Base-by-base conservation (phyloP, 2,113 vertebrate species). In the Sterna hirundo region DNA sequence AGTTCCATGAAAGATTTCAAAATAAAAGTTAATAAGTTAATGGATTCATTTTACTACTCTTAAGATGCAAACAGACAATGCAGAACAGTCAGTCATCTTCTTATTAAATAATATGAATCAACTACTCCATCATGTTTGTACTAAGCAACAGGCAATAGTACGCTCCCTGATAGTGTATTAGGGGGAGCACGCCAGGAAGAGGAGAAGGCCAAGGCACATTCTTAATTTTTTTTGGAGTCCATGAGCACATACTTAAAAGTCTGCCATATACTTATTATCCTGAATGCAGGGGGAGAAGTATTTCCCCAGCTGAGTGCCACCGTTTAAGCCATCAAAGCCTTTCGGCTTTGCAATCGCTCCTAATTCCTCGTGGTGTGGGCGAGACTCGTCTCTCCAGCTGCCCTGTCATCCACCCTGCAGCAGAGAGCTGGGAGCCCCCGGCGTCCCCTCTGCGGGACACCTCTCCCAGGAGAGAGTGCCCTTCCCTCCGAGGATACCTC, bases 11-110 rank as follows among this genome's bases (percentile, higher is more conserved):
- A 96, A 91, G 85, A 93, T 96, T 96, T 95, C 89, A 96, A 96
- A 96, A 96, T 96, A 92, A 94, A 93, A 96, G 95, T 88, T 97
- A 97, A 97, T 94, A 97, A 95, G 96, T 94, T 94, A 97, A 97
- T 95, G 84, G 94, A 94, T 95, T 91, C 93, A 74, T 89, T 97
- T 96, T 94, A 87, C 74, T 80, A 58, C 83, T 95, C 84, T 77
- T 88, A 85, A 87, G 84, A 94, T 0, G 0, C 74, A 95, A 94
- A 90, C 78, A 96, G 96, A 89, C 89, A 94, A 85, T 86, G 78
- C 82, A 64, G 71, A 95, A 86, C 71, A 90, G 87, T 92, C 83
- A 91, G 64, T 95, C 89, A 55, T 90, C 75, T 93, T 72, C 74
- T 66, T 86, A 94, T 86, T 93, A 83, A 97, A 94, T 80, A 94